Conservation (phyloP, 2,113 vertebrate species). For the Orcinus orca region DNA sequence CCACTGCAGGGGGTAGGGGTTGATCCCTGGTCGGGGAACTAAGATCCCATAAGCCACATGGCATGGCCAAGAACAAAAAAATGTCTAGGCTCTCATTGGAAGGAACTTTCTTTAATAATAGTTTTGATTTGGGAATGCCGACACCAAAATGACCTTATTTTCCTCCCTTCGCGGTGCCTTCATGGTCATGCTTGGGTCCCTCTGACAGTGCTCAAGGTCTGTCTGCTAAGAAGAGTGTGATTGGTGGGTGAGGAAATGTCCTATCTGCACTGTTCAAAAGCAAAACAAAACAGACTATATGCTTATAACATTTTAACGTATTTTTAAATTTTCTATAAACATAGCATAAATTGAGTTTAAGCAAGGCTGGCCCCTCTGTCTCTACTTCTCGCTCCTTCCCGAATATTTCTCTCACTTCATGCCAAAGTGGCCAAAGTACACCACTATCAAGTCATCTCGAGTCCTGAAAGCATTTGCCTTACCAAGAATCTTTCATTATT, state of each 20-base stretch:
- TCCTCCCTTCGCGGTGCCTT: neutral
- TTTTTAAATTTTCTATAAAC: neutral
- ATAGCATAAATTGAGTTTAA: neutral
- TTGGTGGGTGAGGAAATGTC: neutral
- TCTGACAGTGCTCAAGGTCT: neutral
- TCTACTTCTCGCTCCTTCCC: neutral
- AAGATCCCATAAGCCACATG: neutral
- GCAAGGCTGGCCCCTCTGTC: neutral
- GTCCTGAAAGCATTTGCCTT: neutral
- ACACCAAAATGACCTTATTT: neutral
- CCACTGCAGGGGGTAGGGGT: neutral
- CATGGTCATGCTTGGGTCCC: neutral
- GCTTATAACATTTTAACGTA: neutral
- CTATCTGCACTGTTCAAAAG: constrained; percentile 4
- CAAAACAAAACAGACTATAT: neutral
- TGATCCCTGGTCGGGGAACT: neutral
- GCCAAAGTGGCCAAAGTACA: neutral
- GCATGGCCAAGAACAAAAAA: neutral
- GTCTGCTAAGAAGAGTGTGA: neutral
- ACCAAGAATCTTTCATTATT: neutral
- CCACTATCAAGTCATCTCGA: neutral
- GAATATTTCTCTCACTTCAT: neutral
- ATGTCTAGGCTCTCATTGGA: neutral
- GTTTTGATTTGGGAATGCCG: neutral
- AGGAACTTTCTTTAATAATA: neutral